phyloP scores from a whole-genome alignment of 2,888 invertebrate species.

The Leucophenga maculata region DNA sequence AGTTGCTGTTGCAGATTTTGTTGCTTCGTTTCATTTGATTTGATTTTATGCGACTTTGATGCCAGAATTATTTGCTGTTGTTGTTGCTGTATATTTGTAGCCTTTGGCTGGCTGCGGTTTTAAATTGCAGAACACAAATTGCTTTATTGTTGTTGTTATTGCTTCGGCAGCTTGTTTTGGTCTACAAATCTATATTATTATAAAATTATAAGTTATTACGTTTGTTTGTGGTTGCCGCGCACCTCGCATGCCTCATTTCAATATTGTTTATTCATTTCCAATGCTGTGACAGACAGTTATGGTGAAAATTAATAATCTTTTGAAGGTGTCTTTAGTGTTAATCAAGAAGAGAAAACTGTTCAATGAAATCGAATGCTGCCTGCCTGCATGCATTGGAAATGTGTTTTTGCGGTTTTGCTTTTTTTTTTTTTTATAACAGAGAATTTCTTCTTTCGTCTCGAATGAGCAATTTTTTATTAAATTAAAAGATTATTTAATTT shows the following conservation, averaged over 20 bases:
- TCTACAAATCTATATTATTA: not conserved
- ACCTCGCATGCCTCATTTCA: not conserved
- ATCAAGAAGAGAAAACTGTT: not conserved
- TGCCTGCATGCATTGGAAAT: too few relatives aligned
- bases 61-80: constrained; percentile 11
- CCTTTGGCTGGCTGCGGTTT: constrained; percentile 12
- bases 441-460: too few relatives aligned
- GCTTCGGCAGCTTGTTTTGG: not conserved
- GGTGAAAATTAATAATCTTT: constrained; percentile 3
- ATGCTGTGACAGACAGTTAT: constrained; percentile 8
- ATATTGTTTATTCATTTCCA: not conserved
- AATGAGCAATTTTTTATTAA: too few relatives aligned
- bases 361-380: too few relatives aligned
- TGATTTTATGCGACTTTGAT: constrained; percentile 9
- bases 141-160: not conserved
- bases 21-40: not conserved
- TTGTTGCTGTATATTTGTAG: not conserved
- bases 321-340: constrained; percentile 11
- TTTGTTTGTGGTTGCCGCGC: not conserved
- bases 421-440: too few relatives aligned
- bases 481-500: too few relatives aligned
- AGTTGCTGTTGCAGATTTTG: not conserved
- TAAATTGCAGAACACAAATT: constrained; percentile 6
- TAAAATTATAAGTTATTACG: not conserved
- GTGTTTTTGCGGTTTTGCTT: too few relatives aligned